These are phyloP conservation scores for Aphrophora alni DNA, from an alignment of 2,888 invertebrate genomes.

Conservation along the genomic window DNA sequence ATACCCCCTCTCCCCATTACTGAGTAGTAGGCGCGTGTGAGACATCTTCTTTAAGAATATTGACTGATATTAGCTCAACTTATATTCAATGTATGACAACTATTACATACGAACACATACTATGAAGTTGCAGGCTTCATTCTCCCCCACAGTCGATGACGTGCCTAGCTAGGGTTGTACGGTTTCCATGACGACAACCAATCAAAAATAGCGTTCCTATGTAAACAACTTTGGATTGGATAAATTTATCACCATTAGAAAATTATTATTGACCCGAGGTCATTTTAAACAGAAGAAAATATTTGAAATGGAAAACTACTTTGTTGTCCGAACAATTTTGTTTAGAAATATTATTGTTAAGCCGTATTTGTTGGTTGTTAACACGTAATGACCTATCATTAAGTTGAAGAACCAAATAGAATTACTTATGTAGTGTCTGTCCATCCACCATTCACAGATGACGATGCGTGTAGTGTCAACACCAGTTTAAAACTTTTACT, in stretches of 20 bases:
- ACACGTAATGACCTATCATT: slow-evolving; percentile 4
- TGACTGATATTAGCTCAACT: too few species aligned
- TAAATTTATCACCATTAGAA: slow-evolving; percentile 9
- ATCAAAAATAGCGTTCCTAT: background rate
- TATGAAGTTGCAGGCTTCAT: background rate
- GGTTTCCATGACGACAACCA: background rate
- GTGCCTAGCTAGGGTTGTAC: background rate
- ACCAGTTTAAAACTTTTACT: background rate
- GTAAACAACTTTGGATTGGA: slow-evolving; percentile 9
- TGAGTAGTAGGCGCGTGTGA: too few species aligned
- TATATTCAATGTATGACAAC: too few species aligned
- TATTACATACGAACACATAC: too few species aligned
- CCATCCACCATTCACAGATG: background rate
- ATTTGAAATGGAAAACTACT: slow-evolving; percentile 9
- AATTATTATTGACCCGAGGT: background rate
- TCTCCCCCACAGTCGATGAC: background rate
- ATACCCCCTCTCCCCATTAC: too few species aligned
- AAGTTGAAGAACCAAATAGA: background rate
- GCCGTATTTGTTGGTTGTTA: background rate
- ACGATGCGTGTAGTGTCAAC: background rate
- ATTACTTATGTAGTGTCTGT: background rate
- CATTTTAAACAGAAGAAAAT: slow-evolving; percentile 6
- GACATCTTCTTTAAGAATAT: too few species aligned
- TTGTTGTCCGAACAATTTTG: background rate
- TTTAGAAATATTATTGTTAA: background rate